Conservation (phyloP, 2,113 vertebrate species). For the Microcebus griseorufus region DNA sequence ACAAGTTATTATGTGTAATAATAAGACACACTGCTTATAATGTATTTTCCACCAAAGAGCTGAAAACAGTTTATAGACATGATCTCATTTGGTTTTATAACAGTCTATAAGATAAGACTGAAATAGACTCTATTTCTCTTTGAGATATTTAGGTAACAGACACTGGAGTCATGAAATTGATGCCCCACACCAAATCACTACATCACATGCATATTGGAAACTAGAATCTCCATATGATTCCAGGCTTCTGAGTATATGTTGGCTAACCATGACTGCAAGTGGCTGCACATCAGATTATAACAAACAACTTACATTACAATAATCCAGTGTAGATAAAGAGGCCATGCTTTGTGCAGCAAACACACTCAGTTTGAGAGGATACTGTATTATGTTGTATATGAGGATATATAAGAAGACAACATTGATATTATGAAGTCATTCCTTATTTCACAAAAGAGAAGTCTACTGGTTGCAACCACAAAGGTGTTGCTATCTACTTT, state of each 20-base stretch:
- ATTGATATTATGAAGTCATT: neutral
- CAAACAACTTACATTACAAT: neutral
- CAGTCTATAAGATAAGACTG: slow-evolving; percentile 30
- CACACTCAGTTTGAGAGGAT: neutral
- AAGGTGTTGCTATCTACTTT: neutral
- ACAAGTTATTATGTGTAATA: neutral
- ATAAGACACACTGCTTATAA: slow-evolving; percentile 37
- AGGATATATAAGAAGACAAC: neutral
- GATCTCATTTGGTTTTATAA: slow-evolving; percentile 61
- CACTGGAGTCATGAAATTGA: slow-evolving; percentile 31
- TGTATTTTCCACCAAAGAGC: neutral
- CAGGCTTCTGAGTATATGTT: neutral
- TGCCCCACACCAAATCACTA: neutral
- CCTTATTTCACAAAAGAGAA: neutral
- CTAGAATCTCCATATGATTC: neutral
- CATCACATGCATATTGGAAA: neutral
- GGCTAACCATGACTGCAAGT: neutral
- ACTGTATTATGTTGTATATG: neutral
- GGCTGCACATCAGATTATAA: neutral
- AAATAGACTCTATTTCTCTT: slow-evolving; percentile 40
- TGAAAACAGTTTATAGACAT: slow-evolving; percentile 18
- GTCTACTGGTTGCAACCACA: neutral
- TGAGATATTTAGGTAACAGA: slow-evolving; percentile 51
- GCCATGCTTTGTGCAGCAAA: neutral
- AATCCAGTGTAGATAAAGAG: neutral